Base-by-base conservation (phyloP, 2,797 vertebrate species). In the Anguilla megastoma region DNA sequence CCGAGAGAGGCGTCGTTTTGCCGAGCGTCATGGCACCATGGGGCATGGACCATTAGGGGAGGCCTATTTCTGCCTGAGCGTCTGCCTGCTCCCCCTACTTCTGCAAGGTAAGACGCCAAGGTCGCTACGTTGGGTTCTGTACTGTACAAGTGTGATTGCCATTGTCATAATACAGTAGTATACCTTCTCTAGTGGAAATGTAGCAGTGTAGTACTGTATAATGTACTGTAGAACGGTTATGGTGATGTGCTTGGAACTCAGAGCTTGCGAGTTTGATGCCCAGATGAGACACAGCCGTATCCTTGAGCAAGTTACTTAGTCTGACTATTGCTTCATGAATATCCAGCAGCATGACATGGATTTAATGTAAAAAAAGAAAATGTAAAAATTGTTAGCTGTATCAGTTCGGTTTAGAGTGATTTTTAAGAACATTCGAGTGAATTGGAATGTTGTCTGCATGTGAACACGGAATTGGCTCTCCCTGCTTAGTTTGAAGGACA, bases 11-110 rank as follows among this genome's bases (percentile, higher is more conserved):
- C 86, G 89, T 88, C 90, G 90, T 93, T 95, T 88, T 87, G 52
- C 71, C 88, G 92, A 93, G 94, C 93, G 94, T 96, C 94, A 96
- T 97, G 96, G 94, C 94, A 96, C 89, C 94, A 97, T 97, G 96
- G 94, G 95, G 92, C 92, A 92, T 93, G 93, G 92, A 94, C 93
- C 93, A 92, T 88, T 93, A 94, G 92, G 93, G 91, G 91, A 94
- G 90, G 90, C 92, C 85, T 92, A 92, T 88, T 86, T 95, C 86
- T 94, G 90, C 91, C 90, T 96, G 54, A 90, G 88, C 50, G 85
- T 86, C 56, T 90, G 91, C 41, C 90, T 94, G 63, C 76, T 92
- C 56, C 89, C 87, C 84, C 83, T 63, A 85, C 82, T 27, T 56
- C 90, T 91, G 33, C 41, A 95, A 74, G 95, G 96, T 97, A 94